phyloP scores from a whole-genome alignment of 2,113 vertebrate genomes.

The Pomatorhinus ruficollis region DNA sequence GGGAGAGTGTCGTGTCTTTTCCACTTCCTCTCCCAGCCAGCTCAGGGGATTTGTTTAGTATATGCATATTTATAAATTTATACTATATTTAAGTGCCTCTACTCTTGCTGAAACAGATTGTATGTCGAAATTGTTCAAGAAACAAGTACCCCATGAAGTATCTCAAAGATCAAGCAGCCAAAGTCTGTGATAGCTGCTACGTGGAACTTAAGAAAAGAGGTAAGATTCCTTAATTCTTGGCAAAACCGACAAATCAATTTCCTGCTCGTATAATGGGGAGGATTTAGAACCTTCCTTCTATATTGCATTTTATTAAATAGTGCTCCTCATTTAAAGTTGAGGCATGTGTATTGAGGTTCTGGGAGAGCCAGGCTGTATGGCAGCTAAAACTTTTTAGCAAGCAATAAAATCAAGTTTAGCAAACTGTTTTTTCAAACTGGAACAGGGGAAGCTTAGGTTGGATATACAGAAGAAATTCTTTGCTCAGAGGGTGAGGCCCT shows the following conservation, averaged over 20 bases:
- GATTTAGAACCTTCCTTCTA: not conserved
- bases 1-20: not conserved
- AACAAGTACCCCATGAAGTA: slow-evolving; percentile 96
- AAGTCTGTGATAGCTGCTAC: slow-evolving; percentile 96
- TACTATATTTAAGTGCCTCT: not conserved
- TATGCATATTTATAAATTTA: not conserved
- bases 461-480: not conserved
- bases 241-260: not conserved
- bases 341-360: not conserved
- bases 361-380: not conserved
- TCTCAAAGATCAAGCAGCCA: slow-evolving; percentile 91
- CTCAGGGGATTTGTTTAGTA: not conserved
- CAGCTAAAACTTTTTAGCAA: not conserved
- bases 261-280: not conserved
- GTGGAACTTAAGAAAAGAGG: slow-evolving; percentile 88
- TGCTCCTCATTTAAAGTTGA: not conserved
- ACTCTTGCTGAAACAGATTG: slow-evolving; percentile 78
- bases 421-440: not conserved
- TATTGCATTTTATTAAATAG: not conserved
- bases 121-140: slow-evolving; percentile 93
- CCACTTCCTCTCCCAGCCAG: not conserved
- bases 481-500: not conserved
- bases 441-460: not conserved
- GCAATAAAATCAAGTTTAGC: not conserved
- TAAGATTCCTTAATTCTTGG: slow-evolving; percentile 10